Evolutionary conservation across 2,797 vertebrate species (phyloP), one percentile per base, ranked within the genome.

Genomic region (Coracias cyanogaster): DNA sequence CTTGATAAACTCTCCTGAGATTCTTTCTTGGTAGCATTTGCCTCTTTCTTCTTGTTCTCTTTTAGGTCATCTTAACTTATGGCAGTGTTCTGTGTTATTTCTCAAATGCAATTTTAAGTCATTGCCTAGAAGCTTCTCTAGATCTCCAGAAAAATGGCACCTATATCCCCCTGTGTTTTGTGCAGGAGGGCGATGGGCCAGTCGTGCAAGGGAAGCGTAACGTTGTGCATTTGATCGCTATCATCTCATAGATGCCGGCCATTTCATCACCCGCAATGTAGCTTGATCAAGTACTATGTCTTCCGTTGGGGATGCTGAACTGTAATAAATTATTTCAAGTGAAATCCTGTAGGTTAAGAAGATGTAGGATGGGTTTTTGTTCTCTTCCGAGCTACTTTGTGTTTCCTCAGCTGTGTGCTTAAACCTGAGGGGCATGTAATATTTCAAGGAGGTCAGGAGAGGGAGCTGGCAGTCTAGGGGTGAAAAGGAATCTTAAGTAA

Each of bases 401-500:
- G 14, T 80, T 92, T 71, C 24, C 55, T 60, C 33, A 6, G 8
- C 41, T 78, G n/a, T 29, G 5, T 79, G 35, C 35, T 82, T 62
- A 62, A 85, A 39, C 22, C 31, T 31, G 19, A 78, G 46, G 6
- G 54, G n/a, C 58, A 4, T 93, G 92, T 76, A 95, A 22, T 96
- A 72, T 93, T 92, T 71, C 61, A 76, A 25, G 69, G 55, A 71
- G 35, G 74, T 95, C 93, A 87, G 90, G 78, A 92, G 90, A 28
- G 93, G 94, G 89, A 97, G 94, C 95, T 89, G 83, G 29, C 33
- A 85, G 81, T 78, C 79, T 69, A 76, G 79, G 87, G 94, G 92
- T 79, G 76, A 31, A 88, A 93, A 81, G 49, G n/a, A 54, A 51
- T 78, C 33, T 46, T 76, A 76, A 62, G 55, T 29, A 86, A 51